These are phyloP conservation scores for Halcyon malimbica DNA, from an alignment of 2,113 vertebrate genomes.

Conservation along the genomic window DNA sequence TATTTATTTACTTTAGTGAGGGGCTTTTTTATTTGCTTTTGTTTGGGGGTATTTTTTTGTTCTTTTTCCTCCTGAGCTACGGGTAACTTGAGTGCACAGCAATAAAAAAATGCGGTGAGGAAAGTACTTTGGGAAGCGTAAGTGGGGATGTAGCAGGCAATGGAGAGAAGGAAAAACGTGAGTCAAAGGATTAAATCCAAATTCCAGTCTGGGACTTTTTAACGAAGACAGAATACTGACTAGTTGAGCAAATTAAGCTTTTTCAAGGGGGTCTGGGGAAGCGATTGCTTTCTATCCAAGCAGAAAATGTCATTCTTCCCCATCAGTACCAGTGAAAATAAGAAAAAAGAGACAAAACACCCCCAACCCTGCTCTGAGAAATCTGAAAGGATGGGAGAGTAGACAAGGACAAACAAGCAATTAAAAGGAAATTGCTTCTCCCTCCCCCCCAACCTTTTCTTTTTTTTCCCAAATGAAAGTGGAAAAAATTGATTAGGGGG, in stretches of 20 bases:
- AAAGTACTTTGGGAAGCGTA: conserved; percentile 45
- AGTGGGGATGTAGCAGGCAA: conserved; percentile 29
- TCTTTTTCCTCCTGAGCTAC: conserved; percentile 7
- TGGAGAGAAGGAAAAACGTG: conserved; percentile 52
- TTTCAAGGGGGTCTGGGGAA: conserved; percentile 70
- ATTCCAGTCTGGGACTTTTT: conserved; percentile 64
- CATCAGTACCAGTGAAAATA: conserved; percentile 25
- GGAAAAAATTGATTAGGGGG: conserved; percentile 41
- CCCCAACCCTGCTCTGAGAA: background rate
- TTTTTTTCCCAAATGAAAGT: conserved; percentile 26
- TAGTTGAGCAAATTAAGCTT: conserved; percentile 74
- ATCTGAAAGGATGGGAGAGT: conserved; percentile 32
- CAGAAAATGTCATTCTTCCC: conserved; percentile 77
- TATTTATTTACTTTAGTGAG: conserved; percentile 71
- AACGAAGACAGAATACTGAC: conserved; percentile 75
- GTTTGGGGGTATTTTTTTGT: conserved; percentile 32
- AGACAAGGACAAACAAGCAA: conserved; percentile 53
- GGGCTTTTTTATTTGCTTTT: conserved; percentile 29
- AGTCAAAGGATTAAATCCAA: conserved; percentile 73
- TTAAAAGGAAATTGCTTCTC: conserved; percentile 14
- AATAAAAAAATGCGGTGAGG: conserved; percentile 27
- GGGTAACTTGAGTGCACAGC: conserved; percentile 59
- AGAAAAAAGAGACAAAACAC: conserved; percentile 47
- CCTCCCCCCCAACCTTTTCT: background rate
- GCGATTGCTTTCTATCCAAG: conserved; percentile 71